phyloP scores from a whole-genome alignment of 2,113 vertebrate genomes.

The Pedetes capensis region DNA sequence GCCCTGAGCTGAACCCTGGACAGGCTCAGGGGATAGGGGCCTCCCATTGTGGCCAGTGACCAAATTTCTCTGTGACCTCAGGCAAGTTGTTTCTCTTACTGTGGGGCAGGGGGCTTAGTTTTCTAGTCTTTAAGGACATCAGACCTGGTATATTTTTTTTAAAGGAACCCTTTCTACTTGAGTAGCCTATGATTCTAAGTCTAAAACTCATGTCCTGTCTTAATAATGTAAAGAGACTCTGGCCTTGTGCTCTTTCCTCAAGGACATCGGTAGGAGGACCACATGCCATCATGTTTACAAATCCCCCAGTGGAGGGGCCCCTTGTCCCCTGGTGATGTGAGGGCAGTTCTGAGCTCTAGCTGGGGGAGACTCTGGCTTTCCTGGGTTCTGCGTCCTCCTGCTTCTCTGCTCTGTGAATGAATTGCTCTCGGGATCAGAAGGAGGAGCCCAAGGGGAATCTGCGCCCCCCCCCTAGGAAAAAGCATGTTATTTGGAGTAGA shows the following conservation, averaged over 20 bases:
- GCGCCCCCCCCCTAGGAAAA: background rate
- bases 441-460: background rate
- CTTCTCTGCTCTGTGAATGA: background rate
- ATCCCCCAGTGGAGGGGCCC: background rate
- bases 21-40: background rate
- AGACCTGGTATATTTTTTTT: background rate
- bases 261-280: background rate
- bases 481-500: background rate
- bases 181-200: background rate
- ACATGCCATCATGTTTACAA: background rate
- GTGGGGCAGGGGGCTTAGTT: background rate
- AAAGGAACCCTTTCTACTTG: background rate
- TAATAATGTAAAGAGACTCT: background rate
- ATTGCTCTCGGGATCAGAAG: background rate
- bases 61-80: background rate
- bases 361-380: background rate
- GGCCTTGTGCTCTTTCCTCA: background rate
- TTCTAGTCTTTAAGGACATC: background rate
- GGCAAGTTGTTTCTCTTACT: background rate
- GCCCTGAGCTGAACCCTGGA: too few species aligned
- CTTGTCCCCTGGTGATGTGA: too few species aligned
- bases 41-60: too few species aligned
- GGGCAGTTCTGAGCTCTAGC: background rate
- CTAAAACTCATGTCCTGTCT: background rate
- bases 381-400: background rate